A percentile compares a stretch with the other conserved stretches of the same genome.
phyloP scores from a whole-genome alignment of 2,797 vertebrate species.

The Cercopithecus mitis region DNA sequence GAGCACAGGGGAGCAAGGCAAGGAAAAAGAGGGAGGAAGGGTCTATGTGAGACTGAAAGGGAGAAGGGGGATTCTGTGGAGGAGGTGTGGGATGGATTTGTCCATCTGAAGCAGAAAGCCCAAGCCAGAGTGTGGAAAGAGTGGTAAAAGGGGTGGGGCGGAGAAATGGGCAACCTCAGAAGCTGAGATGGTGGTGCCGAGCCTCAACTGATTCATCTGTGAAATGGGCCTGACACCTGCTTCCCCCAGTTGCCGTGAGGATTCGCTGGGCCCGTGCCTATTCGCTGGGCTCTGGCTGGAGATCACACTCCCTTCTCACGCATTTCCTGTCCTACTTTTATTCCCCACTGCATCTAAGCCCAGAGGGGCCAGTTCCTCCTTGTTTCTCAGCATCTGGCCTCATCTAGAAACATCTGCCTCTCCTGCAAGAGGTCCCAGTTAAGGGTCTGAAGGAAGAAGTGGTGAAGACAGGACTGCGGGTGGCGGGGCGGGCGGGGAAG shows the following conservation, averaged over 20 bases:
- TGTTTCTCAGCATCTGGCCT: constrained; percentile 48
- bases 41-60: background rate
- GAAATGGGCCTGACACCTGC: background rate
- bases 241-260: background rate
- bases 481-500: background rate
- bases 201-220: constrained; percentile 27
- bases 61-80: background rate
- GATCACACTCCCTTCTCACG: background rate
- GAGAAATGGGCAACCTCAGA: background rate
- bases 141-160: background rate
- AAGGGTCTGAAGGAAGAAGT: background rate
- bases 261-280: background rate
- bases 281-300: background rate
- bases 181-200: background rate
- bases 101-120: background rate
- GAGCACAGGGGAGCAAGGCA: background rate
- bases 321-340: constrained; percentile 58
- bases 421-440: background rate
- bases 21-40: background rate
- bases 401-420: constrained; percentile 71
- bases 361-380: background rate
- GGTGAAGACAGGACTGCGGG: background rate
- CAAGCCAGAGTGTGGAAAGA: background rate
- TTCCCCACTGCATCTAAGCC: background rate
- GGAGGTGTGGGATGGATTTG: background rate